Evolutionary conservation across 2,888 invertebrate genomes (phyloP), one percentile per base, ranked within the genome.

Genomic region (Leptopilina syphax): DNA sequence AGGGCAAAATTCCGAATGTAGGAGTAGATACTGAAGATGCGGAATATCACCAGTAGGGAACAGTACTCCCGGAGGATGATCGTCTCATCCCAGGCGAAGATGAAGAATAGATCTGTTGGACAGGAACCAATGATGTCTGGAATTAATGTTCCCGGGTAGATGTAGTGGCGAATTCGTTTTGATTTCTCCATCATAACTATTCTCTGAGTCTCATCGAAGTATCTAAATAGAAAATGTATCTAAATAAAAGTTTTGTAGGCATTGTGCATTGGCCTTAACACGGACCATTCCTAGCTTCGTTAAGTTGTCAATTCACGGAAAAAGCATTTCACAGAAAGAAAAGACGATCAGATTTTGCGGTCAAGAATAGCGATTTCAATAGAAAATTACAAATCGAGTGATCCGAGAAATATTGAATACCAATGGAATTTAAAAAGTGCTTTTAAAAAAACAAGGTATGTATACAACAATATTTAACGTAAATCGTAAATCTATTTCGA

Each of bases 21-120:
- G 1, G 79, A 83, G 24, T 76, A 80, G 0, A 88, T 79, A 12
- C 90, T 88, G 76, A 89, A 87, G 0, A 87, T 67, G 1, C 91
- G 88, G 12, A 91, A 88, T 6, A 85, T 77, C 80, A 87, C 88
- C 5, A 88, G 27, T 57, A 91, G 67, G 4, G 90, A 87, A 0
- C 82, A 73, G 13, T 88, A 50, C 80, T 90, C 87, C 1, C 89
- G 89, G 0, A 83, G 67, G 8, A 91, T 85, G 7, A 80, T 78
- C 47, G 79, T 78, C 1, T 86, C 82, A 9, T 86, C 3, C 88
- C 88, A 89, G 0, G 6, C 12, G 4, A 10, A 8, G 6, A 89
- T 5, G 81, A 89, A 92, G 12, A 89, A 83, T n/a, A 88, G 8
- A 44, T 91, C 91, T 0, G 90, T 91, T 24, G 90, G 90, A 5